These are phyloP conservation scores for Rhyacophila evoluta DNA, from an alignment of 2,888 invertebrate species.

Conservation along the genomic window DNA sequence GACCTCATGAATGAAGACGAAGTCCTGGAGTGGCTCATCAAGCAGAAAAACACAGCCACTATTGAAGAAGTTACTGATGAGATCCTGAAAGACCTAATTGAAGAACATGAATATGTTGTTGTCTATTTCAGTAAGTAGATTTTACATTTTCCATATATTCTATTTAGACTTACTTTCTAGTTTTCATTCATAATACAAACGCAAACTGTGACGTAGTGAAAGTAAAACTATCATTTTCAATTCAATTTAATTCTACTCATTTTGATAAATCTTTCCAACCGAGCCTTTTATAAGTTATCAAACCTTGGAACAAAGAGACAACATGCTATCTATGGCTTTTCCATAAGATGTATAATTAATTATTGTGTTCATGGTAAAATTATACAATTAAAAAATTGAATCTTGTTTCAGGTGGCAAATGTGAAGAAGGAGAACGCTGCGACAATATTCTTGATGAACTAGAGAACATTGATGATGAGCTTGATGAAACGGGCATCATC, in stretches of 20 bases:
- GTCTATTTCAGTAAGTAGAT: slow-evolving; percentile 86
- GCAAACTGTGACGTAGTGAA: too few relatives aligned
- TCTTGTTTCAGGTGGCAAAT: slow-evolving; percentile 76
- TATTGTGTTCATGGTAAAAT: too few relatives aligned
- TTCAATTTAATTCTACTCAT: too few relatives aligned
- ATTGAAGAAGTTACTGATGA: slow-evolving; percentile 96
- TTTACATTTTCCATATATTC: too few relatives aligned
- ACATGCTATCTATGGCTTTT: too few relatives aligned
- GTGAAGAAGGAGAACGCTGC: slow-evolving; percentile 89
- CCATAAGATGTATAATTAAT: too few relatives aligned
- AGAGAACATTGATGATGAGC: slow-evolving; percentile 93
- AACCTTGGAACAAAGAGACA: too few relatives aligned
- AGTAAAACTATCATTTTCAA: too few relatives aligned
- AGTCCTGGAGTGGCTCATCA: slow-evolving; percentile 88
- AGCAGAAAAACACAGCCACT: slow-evolving; percentile 90
- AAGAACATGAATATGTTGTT: slow-evolving; percentile 93
- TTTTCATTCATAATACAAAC: too few relatives aligned
- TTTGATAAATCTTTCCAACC: too few relatives aligned
- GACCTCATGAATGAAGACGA: slow-evolving; percentile 93
- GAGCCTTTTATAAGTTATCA: too few relatives aligned
- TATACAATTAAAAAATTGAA: background rate
- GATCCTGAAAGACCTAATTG: slow-evolving; percentile 85
- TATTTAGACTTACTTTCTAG: too few relatives aligned
- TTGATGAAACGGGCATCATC: slow-evolving; percentile 92
- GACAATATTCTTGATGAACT: slow-evolving; percentile 87